phyloP scores from a whole-genome alignment of 2,113 vertebrate species.

The Progne subis region DNA sequence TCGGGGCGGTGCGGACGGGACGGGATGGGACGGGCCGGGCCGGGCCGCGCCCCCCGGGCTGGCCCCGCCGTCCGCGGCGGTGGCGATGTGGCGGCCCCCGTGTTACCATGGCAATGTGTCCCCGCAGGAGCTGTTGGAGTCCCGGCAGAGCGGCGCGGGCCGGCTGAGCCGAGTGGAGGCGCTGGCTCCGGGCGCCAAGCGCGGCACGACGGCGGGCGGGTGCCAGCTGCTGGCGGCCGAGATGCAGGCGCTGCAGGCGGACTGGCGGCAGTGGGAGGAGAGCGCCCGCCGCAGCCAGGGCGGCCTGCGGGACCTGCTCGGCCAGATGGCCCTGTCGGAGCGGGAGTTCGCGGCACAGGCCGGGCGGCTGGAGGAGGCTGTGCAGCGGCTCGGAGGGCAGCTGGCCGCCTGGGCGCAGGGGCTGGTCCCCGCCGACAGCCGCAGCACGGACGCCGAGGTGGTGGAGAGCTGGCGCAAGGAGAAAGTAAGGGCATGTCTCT shows the following conservation, averaged over 20 bases:
- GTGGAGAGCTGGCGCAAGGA: conserved; percentile 86
- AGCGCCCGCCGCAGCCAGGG: conserved; percentile 77
- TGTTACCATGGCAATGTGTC: conserved; percentile 87
- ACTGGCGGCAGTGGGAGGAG: conserved; percentile 94
- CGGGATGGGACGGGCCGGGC: background rate
- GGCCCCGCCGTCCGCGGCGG: background rate
- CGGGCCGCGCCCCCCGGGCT: background rate
- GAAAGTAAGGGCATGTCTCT: conserved; percentile 77
- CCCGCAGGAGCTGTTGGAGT: conserved; percentile 92
- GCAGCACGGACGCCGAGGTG: conserved; percentile 83
- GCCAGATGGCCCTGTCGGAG: conserved; percentile 83
- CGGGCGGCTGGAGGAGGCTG: conserved; percentile 81
- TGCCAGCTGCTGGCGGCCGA: conserved; percentile 86
- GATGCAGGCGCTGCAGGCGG: conserved; percentile 86
- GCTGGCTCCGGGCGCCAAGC: conserved; percentile 78
- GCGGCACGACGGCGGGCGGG: conserved; percentile 81
- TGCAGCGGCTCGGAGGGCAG: conserved; percentile 73
- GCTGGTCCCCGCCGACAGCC: conserved; percentile 79
- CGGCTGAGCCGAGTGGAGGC: conserved; percentile 85
- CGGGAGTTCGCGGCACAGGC: conserved; percentile 82
- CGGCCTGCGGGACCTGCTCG: conserved; percentile 80
- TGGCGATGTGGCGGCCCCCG: conserved; percentile 34
- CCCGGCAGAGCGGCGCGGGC: conserved; percentile 83
- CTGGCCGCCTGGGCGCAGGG: conserved; percentile 81
- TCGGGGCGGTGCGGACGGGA: background rate